Evolutionary conservation across 2,113 vertebrate species (phyloP).

Genomic region (Sakesphorus luctuosus): DNA sequence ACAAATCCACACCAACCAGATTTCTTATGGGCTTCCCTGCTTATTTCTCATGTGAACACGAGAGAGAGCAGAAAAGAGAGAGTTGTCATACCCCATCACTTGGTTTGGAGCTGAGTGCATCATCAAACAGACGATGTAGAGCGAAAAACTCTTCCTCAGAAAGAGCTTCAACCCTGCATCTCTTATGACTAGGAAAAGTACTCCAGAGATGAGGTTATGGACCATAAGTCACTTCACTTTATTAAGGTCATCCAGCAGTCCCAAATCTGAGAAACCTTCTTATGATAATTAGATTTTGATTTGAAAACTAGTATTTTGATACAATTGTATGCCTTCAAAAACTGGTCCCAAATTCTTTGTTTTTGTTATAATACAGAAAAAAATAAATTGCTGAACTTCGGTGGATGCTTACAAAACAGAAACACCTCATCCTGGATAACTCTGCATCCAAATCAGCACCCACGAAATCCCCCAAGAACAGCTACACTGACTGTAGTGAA

Average conservation of each 20-base stretch:
- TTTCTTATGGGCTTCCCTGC: not conserved
- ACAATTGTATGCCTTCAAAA: not conserved
- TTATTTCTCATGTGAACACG: not conserved
- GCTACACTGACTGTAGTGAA: not conserved
- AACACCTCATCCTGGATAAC: not conserved
- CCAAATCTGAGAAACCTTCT: not conserved
- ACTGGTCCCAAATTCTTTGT: rapidly evolving
- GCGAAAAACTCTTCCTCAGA: not conserved
- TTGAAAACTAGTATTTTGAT: not conserved
- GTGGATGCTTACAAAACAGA: not conserved
- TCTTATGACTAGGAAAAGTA: not conserved
- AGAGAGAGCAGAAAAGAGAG: not conserved
- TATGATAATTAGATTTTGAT: not conserved
- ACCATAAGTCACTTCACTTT: not conserved
- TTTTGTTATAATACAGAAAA: not conserved
- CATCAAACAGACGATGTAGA: not conserved
- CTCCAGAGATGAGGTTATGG: not conserved
- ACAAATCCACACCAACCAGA: not conserved
- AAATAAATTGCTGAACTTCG: not conserved
- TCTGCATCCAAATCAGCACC: not conserved
- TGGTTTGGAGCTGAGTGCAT: not conserved
- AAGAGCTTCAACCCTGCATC: not conserved
- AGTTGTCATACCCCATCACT: not conserved
- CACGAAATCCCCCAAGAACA: not conserved
- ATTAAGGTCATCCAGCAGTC: not conserved